phyloP scores from a whole-genome alignment of 2,888 invertebrate genomes.

The Eupithecia pulchellata region DNA sequence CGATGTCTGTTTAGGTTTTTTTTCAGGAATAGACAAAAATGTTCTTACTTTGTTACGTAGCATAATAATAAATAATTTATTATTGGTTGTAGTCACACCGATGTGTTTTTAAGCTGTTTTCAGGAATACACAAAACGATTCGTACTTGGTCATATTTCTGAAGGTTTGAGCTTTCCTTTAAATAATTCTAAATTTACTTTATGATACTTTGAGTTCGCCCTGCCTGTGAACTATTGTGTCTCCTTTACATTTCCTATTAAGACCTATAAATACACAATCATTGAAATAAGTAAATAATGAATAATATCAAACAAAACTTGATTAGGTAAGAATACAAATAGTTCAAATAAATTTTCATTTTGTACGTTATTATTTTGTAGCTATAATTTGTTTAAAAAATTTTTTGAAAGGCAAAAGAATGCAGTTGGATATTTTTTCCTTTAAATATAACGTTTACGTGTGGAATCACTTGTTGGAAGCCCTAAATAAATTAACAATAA shows the following conservation, averaged over 20 bases:
- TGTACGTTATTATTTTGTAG: no score
- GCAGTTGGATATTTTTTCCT: no score
- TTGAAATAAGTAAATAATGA: neutral
- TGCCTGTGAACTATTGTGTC: neutral
- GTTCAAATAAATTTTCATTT: no score
- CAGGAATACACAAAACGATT: neutral
- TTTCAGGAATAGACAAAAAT: neutral
- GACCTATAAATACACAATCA: neutral
- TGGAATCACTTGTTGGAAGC: neutral
- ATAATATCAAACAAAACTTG: neutral
- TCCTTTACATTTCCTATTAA: neutral
- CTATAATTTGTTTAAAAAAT: no score
- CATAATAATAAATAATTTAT: constrained; percentile 51
- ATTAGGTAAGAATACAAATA: no score
- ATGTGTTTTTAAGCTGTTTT: neutral
- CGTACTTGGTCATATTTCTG: neutral
- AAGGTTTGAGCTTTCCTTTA: neutral
- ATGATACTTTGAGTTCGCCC: neutral
- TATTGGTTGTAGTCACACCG: constrained; percentile 39
- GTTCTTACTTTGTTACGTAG: neutral
- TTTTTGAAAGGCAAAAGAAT: no score
- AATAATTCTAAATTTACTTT: neutral
- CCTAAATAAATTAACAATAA: neutral
- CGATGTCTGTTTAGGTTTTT: neutral
- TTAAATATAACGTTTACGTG: no score